phyloP scores from a whole-genome alignment of 2,113 vertebrate genomes.

The Falcunculus frontatus region DNA sequence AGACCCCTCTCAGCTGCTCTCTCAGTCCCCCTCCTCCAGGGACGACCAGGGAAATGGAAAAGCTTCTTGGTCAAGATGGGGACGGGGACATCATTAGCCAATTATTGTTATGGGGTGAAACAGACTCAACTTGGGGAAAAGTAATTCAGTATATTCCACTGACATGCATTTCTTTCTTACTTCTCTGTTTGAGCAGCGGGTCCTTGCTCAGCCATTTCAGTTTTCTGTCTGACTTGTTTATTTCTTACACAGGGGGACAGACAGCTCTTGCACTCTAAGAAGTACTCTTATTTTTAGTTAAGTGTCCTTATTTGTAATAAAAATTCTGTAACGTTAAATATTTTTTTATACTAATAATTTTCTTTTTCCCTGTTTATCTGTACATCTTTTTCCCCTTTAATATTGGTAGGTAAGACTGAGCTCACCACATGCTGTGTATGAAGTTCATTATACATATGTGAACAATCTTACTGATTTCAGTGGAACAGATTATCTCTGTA shows the following conservation, averaged over 20 bases:
- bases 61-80: fast-evolving
- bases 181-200: background rate
- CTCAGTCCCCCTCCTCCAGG: background rate
- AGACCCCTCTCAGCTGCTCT: fast-evolving
- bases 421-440: fast-evolving
- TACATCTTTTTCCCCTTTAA: background rate
- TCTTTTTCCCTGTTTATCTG: background rate
- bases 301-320: background rate
- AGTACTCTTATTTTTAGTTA: background rate
- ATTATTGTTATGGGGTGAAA: background rate
- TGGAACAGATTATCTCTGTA: background rate
- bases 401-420: background rate
- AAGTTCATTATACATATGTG: background rate
- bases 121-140: background rate
- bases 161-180: background rate
- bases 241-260: fast-evolving
- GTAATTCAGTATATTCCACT: background rate
- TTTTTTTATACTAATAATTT: background rate
- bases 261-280: background rate
- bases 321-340: background rate
- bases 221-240: background rate
- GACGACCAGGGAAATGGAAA: background rate
- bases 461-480: background rate
- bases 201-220: background rate
- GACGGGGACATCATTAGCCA: background rate